phyloP scores from a whole-genome alignment of 2,113 vertebrate genomes.

The Addax nasomaculatus region DNA sequence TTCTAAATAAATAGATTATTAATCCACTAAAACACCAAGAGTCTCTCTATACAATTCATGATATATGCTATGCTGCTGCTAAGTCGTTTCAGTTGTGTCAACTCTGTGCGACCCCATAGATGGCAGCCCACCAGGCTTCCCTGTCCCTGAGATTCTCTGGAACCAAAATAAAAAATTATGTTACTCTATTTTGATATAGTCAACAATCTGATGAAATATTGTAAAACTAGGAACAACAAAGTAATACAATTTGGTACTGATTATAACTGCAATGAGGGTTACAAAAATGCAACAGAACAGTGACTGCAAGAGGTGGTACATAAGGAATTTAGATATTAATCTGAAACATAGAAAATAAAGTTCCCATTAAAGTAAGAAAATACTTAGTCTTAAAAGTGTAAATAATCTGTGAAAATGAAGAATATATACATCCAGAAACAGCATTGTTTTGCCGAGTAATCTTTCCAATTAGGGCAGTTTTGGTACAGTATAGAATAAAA shows the following conservation, averaged over 20 bases:
- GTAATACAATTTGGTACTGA: neutral
- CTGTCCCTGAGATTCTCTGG: fast-evolving
- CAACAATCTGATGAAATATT: neutral
- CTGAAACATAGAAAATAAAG: neutral
- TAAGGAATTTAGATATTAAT: neutral
- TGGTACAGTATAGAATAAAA: neutral
- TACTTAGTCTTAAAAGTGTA: neutral
- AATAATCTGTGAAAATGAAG: neutral
- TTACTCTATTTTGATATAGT: neutral
- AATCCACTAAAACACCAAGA: neutral
- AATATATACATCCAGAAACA: neutral
- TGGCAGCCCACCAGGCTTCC: fast-evolving
- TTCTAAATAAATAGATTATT: neutral
- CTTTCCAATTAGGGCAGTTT: neutral
- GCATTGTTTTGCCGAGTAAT: neutral
- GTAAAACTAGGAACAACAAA: neutral
- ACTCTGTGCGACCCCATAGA: no score
- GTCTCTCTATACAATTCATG: neutral
- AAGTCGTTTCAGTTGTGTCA: no score
- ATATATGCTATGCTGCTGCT: neutral
- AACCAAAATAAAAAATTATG: neutral
- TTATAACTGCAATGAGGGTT: neutral
- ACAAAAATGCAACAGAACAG: neutral
- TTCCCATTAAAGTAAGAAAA: neutral
- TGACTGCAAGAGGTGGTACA: neutral